phyloP scores from a whole-genome alignment of 2,113 vertebrate genomes.

The Andinoacara biseriatus region DNA sequence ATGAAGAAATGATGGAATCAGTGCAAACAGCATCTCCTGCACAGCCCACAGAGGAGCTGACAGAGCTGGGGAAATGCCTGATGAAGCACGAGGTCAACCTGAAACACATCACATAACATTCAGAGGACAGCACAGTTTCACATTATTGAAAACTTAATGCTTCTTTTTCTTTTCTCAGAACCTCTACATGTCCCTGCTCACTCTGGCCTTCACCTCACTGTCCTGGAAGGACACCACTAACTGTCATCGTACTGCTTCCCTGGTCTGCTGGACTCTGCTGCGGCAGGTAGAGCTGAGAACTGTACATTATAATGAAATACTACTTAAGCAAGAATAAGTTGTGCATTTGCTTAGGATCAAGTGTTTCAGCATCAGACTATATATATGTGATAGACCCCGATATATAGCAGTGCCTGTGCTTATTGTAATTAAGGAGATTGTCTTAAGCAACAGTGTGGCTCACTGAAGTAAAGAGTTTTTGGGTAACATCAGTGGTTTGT shows the following conservation, averaged over 20 bases:
- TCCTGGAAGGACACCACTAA: slow-evolving; percentile 94
- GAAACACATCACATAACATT: background rate
- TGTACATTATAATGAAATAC: background rate
- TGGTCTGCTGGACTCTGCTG: slow-evolving; percentile 95
- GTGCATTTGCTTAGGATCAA: background rate
- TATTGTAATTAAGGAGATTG: background rate
- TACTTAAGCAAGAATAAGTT: background rate
- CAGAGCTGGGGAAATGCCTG: slow-evolving; percentile 92
- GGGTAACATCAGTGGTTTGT: background rate
- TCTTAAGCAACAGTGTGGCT: background rate
- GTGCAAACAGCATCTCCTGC: slow-evolving; percentile 66
- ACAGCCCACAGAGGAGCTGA: slow-evolving; percentile 83
- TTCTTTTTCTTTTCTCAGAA: slow-evolving; percentile 76
- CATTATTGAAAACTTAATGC: background rate
- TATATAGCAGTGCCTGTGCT: background rate
- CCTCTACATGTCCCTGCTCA: slow-evolving; percentile 88
- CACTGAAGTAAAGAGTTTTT: too few relatives aligned
- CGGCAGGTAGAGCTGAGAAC: slow-evolving; percentile 81
- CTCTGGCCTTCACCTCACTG: slow-evolving; percentile 89
- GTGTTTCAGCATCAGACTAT: background rate
- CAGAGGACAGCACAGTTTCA: background rate
- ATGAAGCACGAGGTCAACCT: slow-evolving; percentile 88
- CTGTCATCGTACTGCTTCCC: slow-evolving; percentile 90
- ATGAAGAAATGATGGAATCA: slow-evolving; percentile 91
- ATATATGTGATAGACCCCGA: background rate